Conservation (phyloP, 1,140 invertebrate genomes). For the Antheraea mylitta region DNA sequence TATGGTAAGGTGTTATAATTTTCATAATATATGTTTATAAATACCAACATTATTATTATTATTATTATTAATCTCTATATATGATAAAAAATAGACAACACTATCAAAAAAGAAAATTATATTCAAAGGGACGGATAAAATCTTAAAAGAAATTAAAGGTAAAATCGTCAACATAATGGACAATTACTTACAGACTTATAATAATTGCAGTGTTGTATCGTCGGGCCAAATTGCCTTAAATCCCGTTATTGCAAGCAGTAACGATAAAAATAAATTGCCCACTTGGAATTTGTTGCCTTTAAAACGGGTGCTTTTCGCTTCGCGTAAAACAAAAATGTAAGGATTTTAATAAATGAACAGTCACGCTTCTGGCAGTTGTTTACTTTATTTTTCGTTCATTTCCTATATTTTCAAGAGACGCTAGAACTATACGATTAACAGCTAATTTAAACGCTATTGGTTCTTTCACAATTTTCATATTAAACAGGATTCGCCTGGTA, state of each 20-base stretch:
- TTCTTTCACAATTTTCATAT: too few species aligned
- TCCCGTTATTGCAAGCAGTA: conserved; percentile 25
- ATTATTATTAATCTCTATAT: too few species aligned
- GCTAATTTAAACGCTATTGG: too few species aligned
- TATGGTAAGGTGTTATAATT: too few species aligned
- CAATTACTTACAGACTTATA: conserved; percentile 18
- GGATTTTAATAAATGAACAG: neutral
- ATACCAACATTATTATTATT: too few species aligned
- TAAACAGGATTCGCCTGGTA: too few species aligned
- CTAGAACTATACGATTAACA: neutral
- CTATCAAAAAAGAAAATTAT: too few species aligned
- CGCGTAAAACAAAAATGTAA: neutral
- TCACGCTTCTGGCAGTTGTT: neutral
- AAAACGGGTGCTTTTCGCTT: conserved; percentile 11
- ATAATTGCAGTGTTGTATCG: conserved; percentile 21
- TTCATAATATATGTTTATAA: too few species aligned
- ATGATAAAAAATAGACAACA: too few species aligned
- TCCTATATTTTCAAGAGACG: neutral
- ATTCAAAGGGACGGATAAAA: neutral
- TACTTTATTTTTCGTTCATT: neutral
- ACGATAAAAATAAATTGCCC: conserved; percentile 32
- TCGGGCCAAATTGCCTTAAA: conserved; percentile 26
- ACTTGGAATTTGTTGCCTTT: conserved; percentile 24
- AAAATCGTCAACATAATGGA: conserved; percentile 23
- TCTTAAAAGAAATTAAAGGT: conserved; percentile 14